Conservation (phyloP, 2,888 invertebrate genomes). For the Leptinotarsa peninsularis region DNA sequence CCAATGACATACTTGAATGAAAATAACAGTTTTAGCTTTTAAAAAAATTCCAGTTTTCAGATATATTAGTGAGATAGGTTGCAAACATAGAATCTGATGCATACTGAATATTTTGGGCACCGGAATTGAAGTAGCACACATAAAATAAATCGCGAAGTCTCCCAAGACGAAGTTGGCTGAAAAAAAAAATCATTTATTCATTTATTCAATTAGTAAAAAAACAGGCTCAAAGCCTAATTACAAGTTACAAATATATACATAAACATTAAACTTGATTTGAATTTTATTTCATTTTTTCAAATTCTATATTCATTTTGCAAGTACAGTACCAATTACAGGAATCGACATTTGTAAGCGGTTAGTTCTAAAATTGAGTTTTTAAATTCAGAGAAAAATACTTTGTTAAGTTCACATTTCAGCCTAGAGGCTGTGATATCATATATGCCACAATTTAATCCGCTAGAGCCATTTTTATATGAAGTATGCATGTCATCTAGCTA, state of each 20-base stretch:
- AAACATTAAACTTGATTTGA: not conserved
- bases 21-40: slow-evolving; percentile 31
- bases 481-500: no score
- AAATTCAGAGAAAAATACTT: no score
- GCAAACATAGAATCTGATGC: slow-evolving; percentile 68
- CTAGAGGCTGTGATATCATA: no score
- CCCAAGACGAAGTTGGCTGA: slow-evolving; percentile 68
- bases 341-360: no score
- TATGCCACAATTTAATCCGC: no score
- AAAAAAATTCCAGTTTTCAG: slow-evolving; percentile 68
- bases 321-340: no score
- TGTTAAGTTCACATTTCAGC: no score
- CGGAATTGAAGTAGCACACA: slow-evolving; percentile 65
- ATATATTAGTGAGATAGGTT: slow-evolving; percentile 70
- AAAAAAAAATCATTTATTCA: slow-evolving; percentile 40
- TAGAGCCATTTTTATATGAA: no score
- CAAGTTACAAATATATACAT: slow-evolving; percentile 1
- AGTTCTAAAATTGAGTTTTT: no score
- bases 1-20: slow-evolving; percentile 31
- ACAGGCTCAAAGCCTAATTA: not conserved
- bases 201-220: not conserved
- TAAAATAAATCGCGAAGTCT: slow-evolving; percentile 71
- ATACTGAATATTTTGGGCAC: slow-evolving; percentile 68
- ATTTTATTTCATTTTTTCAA: no score
- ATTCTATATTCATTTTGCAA: no score